Percentiles rank a stretch among this genome's conserved stretches.
Conservation (phyloP, 1,140 invertebrate genomes). For the Eumaeus atala region DNA sequence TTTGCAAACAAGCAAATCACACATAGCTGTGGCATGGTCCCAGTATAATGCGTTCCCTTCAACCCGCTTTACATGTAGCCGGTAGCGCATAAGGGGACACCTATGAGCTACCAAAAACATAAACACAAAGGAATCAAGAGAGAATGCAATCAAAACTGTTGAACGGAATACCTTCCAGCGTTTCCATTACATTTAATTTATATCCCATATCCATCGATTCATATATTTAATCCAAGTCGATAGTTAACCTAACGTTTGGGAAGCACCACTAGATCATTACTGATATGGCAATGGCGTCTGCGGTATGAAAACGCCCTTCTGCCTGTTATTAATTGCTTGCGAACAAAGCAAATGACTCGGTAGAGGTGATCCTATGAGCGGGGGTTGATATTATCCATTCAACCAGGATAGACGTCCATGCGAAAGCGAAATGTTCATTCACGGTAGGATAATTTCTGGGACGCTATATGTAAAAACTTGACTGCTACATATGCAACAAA, state of each 20-base stretch:
- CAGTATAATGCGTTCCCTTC: no score
- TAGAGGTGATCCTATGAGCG: constrained; percentile 65
- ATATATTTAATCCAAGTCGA: constrained; percentile 27
- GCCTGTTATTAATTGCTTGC: constrained; percentile 67
- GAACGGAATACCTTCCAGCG: no score
- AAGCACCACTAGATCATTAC: constrained; percentile 49
- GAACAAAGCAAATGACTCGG: constrained; percentile 73
- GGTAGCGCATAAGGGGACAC: no score
- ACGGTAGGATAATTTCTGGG: constrained; percentile 68
- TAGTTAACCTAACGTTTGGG: constrained; percentile 38
- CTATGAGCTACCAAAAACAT: no score
- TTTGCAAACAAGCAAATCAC: no score
- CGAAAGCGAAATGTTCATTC: constrained; percentile 69
- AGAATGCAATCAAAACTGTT: no score
- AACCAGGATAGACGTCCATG: constrained; percentile 57
- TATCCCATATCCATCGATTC: no score
- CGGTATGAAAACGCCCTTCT: constrained; percentile 61
- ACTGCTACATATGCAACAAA: no score
- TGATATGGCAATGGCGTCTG: constrained; percentile 56
- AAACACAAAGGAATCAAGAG: no score
- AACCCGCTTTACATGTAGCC: no score
- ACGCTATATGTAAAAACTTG: constrained; percentile 31
- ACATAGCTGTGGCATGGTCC: no score
- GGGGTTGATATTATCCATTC: constrained; percentile 70
- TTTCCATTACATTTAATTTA: no score